Percentiles rank a stretch among this genome's conserved stretches.
phyloP scores from a whole-genome alignment of 2,888 invertebrate species.

The Andrena flavipes region DNA sequence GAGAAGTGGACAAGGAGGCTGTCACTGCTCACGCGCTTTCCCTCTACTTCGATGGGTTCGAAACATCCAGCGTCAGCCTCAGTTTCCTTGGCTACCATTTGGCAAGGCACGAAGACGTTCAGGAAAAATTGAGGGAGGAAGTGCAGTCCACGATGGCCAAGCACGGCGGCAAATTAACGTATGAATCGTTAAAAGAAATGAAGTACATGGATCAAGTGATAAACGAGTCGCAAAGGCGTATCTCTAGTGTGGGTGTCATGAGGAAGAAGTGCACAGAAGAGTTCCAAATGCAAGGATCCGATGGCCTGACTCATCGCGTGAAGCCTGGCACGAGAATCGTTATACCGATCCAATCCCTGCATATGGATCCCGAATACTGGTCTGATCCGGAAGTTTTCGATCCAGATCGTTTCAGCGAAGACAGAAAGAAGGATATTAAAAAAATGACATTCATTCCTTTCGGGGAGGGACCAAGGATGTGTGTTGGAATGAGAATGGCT shows the following conservation, averaged over 20 bases:
- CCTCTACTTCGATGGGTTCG: slow-evolving; percentile 86
- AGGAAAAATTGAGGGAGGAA: slow-evolving; percentile 85
- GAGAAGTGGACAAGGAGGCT: slow-evolving; percentile 76
- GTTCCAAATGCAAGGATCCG: slow-evolving; percentile 70
- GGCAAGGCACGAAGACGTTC: slow-evolving; percentile 84
- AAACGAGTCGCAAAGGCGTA: slow-evolving; percentile 72
- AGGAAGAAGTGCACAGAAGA: slow-evolving; percentile 69
- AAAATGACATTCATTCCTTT: slow-evolving; percentile 75
- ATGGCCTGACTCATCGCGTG: slow-evolving; percentile 69
- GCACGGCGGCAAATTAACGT: slow-evolving; percentile 82
- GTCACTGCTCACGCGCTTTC: slow-evolving; percentile 85
- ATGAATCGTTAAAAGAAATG: slow-evolving; percentile 85
- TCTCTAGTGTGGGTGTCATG: slow-evolving; percentile 47
- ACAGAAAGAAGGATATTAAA: slow-evolving; percentile 60
- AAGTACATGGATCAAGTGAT: slow-evolving; percentile 86
- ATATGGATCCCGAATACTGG: slow-evolving; percentile 72
- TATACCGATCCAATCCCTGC: slow-evolving; percentile 61
- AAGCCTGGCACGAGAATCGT: slow-evolving; percentile 65
- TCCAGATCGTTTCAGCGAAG: slow-evolving; percentile 75
- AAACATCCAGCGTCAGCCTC: slow-evolving; percentile 86
- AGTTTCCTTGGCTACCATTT: slow-evolving; percentile 85
- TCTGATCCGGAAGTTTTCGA: slow-evolving; percentile 70
- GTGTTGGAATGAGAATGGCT: slow-evolving; percentile 76
- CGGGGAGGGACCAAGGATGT: slow-evolving; percentile 78
- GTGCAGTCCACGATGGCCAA: slow-evolving; percentile 79